These are phyloP conservation scores for Merops nubicus DNA, from an alignment of 2,113 vertebrate genomes.

Conservation along the genomic window DNA sequence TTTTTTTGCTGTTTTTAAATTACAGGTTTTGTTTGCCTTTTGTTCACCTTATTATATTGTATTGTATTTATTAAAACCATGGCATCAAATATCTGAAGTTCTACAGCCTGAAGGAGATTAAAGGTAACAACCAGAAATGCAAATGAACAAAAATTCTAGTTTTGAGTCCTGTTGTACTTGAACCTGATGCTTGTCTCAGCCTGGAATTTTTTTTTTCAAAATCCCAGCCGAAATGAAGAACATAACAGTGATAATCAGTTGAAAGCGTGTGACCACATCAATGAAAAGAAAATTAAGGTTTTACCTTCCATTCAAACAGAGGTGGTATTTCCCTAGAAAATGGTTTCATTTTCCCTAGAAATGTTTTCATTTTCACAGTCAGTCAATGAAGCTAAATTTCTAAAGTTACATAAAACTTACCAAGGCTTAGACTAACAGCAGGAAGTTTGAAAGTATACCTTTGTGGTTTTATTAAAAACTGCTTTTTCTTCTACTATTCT, in stretches of 20 bases:
- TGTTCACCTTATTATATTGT: not conserved
- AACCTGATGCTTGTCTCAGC: rapidly evolving
- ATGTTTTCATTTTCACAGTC: not conserved
- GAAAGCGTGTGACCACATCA: not conserved
- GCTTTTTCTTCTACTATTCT: not conserved
- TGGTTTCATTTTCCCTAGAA: not conserved
- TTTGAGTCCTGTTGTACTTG: not conserved
- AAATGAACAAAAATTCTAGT: not conserved
- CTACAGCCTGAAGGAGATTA: not conserved
- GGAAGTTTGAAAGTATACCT: not conserved
- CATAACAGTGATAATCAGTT: not conserved
- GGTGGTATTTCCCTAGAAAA: not conserved
- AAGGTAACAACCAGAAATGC: not conserved
- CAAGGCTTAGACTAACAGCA: not conserved
- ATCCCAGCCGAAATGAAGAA: not conserved
- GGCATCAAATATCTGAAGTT: not conserved
- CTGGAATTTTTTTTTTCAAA: not conserved
- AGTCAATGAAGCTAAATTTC: not conserved
- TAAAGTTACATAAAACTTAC: not conserved
- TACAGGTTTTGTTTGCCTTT: not conserved
- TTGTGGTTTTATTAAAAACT: not conserved
- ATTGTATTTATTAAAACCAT: not conserved
- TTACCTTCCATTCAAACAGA: not conserved
- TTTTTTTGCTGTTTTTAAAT: not conserved
- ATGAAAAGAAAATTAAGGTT: not conserved